These are phyloP conservation scores for Neotoxoptera formosana DNA, from an alignment of 1,140 invertebrate species.

Conservation along the genomic window DNA sequence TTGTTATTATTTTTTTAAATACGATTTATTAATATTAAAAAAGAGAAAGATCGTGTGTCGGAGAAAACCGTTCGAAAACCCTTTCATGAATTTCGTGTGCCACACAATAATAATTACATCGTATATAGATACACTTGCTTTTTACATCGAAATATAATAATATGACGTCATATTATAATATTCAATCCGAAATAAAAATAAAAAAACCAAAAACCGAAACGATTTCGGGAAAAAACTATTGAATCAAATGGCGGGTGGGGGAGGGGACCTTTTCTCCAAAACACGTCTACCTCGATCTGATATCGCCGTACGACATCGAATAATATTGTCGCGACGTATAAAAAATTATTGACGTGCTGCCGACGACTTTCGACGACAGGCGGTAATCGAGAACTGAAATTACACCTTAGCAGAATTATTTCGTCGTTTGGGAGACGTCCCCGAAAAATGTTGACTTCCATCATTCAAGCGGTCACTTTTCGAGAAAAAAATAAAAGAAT, in stretches of 20 bases:
- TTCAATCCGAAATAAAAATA: neutral
- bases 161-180: neutral
- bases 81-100: neutral
- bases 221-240: neutral
- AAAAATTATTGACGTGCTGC: neutral
- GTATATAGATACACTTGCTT: neutral
- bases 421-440: neutral
- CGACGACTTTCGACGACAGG: neutral
- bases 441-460: neutral
- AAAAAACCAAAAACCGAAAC: neutral
- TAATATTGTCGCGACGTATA: neutral
- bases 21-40: slow-evolving; percentile 20
- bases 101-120: neutral
- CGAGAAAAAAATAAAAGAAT: neutral
- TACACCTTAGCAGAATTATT: neutral
- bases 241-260: neutral
- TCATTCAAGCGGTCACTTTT: neutral
- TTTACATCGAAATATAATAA: neutral
- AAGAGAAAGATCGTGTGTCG: neutral
- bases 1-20: neutral
- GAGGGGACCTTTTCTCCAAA: neutral
- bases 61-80: neutral
- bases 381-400: neutral
- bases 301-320: neutral
- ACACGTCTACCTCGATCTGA: neutral